Base-by-base conservation (phyloP, 2,888 invertebrate genomes). In the Nomada ferruginata region DNA sequence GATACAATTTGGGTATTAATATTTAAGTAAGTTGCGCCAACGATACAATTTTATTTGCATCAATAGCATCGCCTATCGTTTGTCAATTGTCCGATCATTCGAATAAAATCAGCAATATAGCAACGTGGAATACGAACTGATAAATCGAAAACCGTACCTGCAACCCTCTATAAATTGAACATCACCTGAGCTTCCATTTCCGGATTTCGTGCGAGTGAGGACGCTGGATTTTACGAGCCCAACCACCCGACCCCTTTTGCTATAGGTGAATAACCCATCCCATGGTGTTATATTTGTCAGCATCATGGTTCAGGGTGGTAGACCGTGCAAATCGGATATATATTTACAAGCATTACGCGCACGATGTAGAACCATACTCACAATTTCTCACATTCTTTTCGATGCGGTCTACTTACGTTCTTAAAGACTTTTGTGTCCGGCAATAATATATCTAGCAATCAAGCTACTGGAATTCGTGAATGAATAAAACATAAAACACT, bases 151-250 rank as follows among this genome's bases (percentile, higher is more conserved):
- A 47, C 13, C 42, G 23, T 13, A 10, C 18, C 11, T 18, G 50
- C n/a, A 52, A 53, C 69, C 65, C 26, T 47, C 64, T 59, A 73
- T 81, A 81, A 81, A 81, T 74, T 68, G 59, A 65, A 73, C 47
- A 79, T 73, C 73, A 59, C 63, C 73, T 42, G 64, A 59, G 55
- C 64, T 69, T 70, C 64, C 73, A 79, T 81, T 79, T 79, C 79
- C 81, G 73, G 26, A 53, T 36, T 52, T 60, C 23, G 50, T 42
- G 20, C 18, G 74, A 55, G 69, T 3, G 74, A 69, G 23, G 44
- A 59, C 60, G 47, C 9, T 52, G 69, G 80, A 74, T 82, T 82
- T 82, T 75, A 82, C 81, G 79, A 74, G 64, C 73, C 11, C 29
- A 26, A n/a, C 57, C 64, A 64, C 44, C 44, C 74, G 53, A 15